Conservation (phyloP, 2,888 invertebrate species). For the Nesidiocoris tenuis region DNA sequence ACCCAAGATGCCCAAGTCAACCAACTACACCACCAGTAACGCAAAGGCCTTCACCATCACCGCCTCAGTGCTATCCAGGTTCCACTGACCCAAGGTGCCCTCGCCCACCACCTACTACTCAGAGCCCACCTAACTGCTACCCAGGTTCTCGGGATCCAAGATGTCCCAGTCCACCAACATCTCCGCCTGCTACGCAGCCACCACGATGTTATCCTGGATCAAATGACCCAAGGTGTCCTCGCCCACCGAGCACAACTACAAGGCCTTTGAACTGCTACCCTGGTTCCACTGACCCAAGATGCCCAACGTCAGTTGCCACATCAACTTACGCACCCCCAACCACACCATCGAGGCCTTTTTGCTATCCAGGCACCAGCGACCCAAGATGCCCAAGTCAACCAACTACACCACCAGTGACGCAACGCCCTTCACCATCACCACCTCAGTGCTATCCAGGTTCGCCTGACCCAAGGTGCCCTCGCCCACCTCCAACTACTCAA, state of each 20-base stretch:
- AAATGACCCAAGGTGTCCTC: conserved; percentile 53
- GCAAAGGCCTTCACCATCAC: conserved; percentile 31
- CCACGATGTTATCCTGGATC: conserved; percentile 49
- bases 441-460: conserved; percentile 47
- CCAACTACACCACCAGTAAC: conserved; percentile 55
- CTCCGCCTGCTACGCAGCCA: conserved; percentile 49
- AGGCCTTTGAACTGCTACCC: conserved; percentile 46
- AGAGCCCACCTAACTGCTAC: conserved; percentile 52
- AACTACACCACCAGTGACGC: conserved; percentile 53
- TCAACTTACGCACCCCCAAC: no score
- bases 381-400: conserved; percentile 54
- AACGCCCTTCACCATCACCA: conserved; percentile 51
- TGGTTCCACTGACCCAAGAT: conserved; percentile 54
- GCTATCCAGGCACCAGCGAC: conserved; percentile 54
- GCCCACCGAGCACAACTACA: conserved; percentile 23
- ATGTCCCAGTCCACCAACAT: conserved; percentile 43
- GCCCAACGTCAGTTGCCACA: conserved; percentile 53
- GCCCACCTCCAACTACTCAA: conserved; percentile 22
- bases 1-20: conserved; percentile 52
- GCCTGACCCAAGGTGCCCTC: conserved; percentile 48
- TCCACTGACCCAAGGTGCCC: conserved; percentile 49
- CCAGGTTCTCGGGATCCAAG: conserved; percentile 51
- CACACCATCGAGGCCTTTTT: conserved; percentile 49
- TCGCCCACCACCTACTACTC: conserved; percentile 45
- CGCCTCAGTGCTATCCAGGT: conserved; percentile 52